A percentile compares a stretch with the other conserved stretches of the same genome.
These are phyloP conservation scores for Hypomesus transpacificus DNA, from an alignment of 2,113 vertebrate species.

Conservation along the genomic window DNA sequence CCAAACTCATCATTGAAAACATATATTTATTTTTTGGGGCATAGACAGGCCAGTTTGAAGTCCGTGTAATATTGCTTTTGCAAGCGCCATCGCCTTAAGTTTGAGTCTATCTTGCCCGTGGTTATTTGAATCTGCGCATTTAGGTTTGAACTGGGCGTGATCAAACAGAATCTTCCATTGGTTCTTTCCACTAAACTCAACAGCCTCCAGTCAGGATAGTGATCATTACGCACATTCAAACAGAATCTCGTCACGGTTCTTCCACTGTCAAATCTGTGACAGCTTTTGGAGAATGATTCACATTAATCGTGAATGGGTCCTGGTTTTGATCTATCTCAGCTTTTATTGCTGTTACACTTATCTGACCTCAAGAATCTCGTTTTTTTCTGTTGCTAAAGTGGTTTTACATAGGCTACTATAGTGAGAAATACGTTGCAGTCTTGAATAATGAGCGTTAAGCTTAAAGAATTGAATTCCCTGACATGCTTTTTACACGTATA, in stretches of 20 bases:
- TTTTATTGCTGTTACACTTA: constrained; percentile 20
- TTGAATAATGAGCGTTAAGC: background rate
- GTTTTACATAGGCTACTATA: background rate
- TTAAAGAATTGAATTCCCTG: background rate
- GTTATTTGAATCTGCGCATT: too few relatives aligned
- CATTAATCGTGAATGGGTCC: constrained; percentile 21
- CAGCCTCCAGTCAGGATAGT: background rate
- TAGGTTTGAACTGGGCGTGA: background rate
- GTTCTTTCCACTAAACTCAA: background rate
- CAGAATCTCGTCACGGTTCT: constrained; percentile 14
- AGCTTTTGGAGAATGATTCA: background rate
- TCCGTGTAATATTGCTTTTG: too few relatives aligned
- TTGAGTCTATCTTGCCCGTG: too few relatives aligned
- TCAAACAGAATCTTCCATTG: constrained; percentile 23
- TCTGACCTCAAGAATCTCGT: constrained; percentile 12
- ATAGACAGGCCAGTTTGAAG: too few relatives aligned
- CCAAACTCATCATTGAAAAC: constrained; percentile 29
- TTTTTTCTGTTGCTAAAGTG: background rate
- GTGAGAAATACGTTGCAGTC: background rate
- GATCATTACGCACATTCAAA: constrained; percentile 17
- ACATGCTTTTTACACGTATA: background rate
- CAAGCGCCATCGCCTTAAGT: too few relatives aligned
- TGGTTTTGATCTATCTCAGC: constrained; percentile 26
- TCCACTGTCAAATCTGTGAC: constrained; percentile 4
- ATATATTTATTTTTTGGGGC: background rate